A percentile compares a stretch with the other conserved stretches of the same genome.
These are phyloP conservation scores for Tamandua tetradactyla DNA, from an alignment of 2,797 vertebrate species.

Conservation along the genomic window DNA sequence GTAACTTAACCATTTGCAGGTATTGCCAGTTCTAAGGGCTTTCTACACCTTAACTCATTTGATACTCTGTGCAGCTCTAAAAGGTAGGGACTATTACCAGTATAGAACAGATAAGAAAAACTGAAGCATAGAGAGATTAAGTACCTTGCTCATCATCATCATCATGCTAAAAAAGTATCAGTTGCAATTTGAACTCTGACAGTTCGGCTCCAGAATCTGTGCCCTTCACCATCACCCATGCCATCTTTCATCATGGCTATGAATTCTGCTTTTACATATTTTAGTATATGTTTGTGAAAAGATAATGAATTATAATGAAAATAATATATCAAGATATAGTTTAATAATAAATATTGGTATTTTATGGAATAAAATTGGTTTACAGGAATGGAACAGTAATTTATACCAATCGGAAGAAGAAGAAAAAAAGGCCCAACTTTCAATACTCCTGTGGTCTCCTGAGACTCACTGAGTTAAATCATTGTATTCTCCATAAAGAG, in stretches of 20 bases:
- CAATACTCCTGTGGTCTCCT: background rate
- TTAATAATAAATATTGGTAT: slow-evolving; percentile 29
- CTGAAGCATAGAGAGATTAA: background rate
- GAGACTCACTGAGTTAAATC: background rate
- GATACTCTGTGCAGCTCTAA: background rate
- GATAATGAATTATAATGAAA: background rate
- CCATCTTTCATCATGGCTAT: background rate
- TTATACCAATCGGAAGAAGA: background rate
- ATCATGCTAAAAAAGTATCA: too few species aligned
- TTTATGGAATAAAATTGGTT: slow-evolving; percentile 9
- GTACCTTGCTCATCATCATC: too few species aligned
- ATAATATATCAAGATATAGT: background rate
- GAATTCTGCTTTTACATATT: background rate
- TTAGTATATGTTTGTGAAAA: background rate
- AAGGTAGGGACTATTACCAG: background rate
- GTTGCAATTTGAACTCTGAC: background rate
- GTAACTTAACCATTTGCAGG: background rate
- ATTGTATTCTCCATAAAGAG: background rate
- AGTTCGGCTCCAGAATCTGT: background rate
- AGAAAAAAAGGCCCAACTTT: background rate
- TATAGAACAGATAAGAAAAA: background rate
- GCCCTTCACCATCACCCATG: background rate
- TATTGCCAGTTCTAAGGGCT: background rate
- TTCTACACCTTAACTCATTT: background rate
- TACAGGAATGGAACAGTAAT: background rate